Conservation (phyloP, 2,797 vertebrate species). For the Argya squamiceps region DNA sequence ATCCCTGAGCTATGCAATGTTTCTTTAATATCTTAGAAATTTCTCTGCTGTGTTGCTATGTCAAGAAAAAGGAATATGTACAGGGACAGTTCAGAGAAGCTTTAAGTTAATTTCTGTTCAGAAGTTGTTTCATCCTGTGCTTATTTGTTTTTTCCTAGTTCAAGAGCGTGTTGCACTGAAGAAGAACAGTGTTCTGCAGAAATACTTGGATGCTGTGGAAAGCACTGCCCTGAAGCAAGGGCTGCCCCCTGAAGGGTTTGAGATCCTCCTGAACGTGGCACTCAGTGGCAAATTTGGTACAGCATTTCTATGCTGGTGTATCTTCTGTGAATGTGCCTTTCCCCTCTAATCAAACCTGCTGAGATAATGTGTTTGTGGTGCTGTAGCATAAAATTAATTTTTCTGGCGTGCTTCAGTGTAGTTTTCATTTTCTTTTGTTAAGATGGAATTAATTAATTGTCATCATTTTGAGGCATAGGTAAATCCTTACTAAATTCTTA, state of each 20-base stretch:
- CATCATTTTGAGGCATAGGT: not conserved
- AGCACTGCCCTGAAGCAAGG: constrained; percentile 81
- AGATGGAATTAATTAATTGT: not conserved
- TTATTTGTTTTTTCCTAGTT: constrained; percentile 69
- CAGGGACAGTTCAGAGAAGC: not conserved
- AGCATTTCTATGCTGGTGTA: not conserved
- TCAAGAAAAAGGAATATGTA: not conserved
- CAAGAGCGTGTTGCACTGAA: constrained; percentile 64
- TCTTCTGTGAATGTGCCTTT: not conserved
- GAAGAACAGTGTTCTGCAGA: constrained; percentile 77
- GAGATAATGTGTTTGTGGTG: not conserved
- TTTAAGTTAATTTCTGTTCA: not conserved
- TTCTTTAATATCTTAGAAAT: not conserved
- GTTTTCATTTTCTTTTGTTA: not conserved
- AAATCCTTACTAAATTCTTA: not conserved
- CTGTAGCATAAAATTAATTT: not conserved
- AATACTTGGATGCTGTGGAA: constrained; percentile 84
- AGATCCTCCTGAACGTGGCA: constrained; percentile 83
- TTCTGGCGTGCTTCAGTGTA: not conserved
- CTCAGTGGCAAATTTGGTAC: constrained; percentile 90
- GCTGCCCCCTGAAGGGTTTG: constrained; percentile 83
- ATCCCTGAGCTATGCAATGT: not conserved
- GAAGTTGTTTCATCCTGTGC: not conserved
- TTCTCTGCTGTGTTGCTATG: not conserved
- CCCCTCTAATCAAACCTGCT: not conserved